phyloP scores from a whole-genome alignment of 1,140 invertebrate species.

The Metaphire vulgaris region DNA sequence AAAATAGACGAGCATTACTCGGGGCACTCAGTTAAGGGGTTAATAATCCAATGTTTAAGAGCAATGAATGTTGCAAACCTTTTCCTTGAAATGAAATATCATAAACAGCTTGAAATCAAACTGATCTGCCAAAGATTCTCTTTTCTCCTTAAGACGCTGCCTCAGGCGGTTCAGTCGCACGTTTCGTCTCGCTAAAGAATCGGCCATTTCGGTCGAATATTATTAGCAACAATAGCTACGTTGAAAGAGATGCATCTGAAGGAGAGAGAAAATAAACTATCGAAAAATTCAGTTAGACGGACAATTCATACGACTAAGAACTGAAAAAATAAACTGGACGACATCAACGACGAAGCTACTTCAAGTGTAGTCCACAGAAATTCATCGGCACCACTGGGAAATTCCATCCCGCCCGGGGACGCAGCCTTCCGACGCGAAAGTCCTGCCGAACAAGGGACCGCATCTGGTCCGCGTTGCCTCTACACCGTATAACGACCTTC shows the following conservation, averaged over 20 bases:
- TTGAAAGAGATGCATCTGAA: too few relatives aligned
- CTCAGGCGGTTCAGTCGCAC: constrained; percentile 40
- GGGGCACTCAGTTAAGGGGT: too few relatives aligned
- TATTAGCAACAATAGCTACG: too few relatives aligned
- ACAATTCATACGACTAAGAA: neutral
- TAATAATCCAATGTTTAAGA: too few relatives aligned
- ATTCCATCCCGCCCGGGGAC: neutral
- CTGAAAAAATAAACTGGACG: neutral
- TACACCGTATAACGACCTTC: too few relatives aligned
- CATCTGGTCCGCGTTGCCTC: too few relatives aligned
- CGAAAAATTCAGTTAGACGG: neutral
- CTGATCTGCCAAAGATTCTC: constrained; percentile 49
- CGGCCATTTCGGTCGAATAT: constrained; percentile 37
- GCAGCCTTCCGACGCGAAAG: neutral
- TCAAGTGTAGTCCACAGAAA: neutral
- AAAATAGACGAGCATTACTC: too few relatives aligned
- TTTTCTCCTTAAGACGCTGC: constrained; percentile 44
- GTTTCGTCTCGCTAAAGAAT: constrained; percentile 42
- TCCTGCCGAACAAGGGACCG: too few relatives aligned
- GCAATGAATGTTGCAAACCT: too few relatives aligned
- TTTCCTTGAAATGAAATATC: constrained; percentile 49
- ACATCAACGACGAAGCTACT: neutral
- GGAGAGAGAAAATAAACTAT: neutral
- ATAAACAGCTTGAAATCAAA: constrained; percentile 52
- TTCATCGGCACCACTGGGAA: neutral